A percentile compares a stretch with the other conserved stretches of the same genome.
Evolutionary conservation across 1,140 invertebrate species (phyloP).

Genomic region (Pogonomyrmex barbatus): DNA sequence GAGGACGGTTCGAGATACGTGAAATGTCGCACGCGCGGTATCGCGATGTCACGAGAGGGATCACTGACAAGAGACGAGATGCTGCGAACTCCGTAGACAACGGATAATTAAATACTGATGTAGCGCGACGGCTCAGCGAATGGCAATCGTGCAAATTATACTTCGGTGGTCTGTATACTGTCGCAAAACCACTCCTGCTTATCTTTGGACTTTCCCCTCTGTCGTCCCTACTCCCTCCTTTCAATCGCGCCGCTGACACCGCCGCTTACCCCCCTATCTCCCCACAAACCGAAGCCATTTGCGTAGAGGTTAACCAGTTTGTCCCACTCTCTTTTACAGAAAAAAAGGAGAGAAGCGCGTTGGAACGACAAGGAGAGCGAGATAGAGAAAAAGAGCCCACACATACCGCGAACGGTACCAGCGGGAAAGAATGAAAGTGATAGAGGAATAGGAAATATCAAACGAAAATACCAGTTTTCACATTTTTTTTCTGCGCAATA

Average conservation of each 20-base stretch:
- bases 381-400: slow-evolving; percentile 17
- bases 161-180: slow-evolving; percentile 71
- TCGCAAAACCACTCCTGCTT: slow-evolving; percentile 79
- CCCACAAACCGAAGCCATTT: slow-evolving; percentile 67
- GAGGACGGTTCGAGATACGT: background rate
- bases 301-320: slow-evolving; percentile 85
- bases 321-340: slow-evolving; percentile 83
- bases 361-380: background rate
- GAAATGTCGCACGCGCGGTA: background rate
- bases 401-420: background rate
- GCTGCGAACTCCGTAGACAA: background rate
- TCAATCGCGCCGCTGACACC: slow-evolving; percentile 43
- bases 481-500: slow-evolving; percentile 4
- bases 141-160: slow-evolving; percentile 67
- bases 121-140: slow-evolving; percentile 40
- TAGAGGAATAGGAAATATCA: slow-evolving; percentile 46
- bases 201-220: slow-evolving; percentile 85
- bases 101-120: slow-evolving; percentile 47
- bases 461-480: slow-evolving; percentile 49
- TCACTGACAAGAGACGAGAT: slow-evolving; percentile 10
- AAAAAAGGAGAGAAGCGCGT: slow-evolving; percentile 72
- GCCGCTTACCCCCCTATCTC: slow-evolving; percentile 69
- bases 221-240: slow-evolving; percentile 70
- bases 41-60: too few relatives aligned
- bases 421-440: slow-evolving; percentile 60